phyloP scores from a whole-genome alignment of 2,797 vertebrate genomes.

The Macropus fuliginosus region DNA sequence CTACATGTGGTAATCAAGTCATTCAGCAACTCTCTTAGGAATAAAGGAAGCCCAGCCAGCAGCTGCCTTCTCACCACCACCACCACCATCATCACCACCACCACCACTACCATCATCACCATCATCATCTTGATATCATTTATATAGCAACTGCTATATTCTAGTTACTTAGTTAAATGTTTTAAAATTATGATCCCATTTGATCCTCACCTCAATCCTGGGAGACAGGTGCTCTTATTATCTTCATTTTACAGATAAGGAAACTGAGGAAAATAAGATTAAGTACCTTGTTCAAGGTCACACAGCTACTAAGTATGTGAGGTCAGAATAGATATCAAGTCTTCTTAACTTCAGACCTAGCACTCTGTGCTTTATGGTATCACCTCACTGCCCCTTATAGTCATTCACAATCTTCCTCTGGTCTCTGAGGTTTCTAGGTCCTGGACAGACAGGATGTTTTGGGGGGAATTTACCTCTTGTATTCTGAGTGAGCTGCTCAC shows the following conservation, averaged over 20 bases:
- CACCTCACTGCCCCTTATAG: too few species aligned
- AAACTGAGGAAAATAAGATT: neutral
- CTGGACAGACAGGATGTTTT: neutral
- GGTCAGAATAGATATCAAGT: neutral
- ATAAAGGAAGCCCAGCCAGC: neutral
- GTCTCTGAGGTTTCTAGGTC: neutral
- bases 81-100: neutral
- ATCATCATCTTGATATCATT: neutral
- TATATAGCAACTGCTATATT: neutral
- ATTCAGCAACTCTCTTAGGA: neutral
- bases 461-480: neutral
- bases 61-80: neutral
- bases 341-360: neutral
- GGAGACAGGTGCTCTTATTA: neutral
- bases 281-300: neutral
- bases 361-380: neutral
- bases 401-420: neutral
- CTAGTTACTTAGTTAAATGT: neutral
- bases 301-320: neutral
- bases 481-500: neutral
- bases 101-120: too few species aligned
- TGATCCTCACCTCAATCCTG: neutral
- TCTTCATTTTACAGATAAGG: neutral
- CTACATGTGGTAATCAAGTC: neutral
- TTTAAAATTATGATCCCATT: neutral